Conservation (phyloP, 2,797 vertebrate species). For the Lagorchestes hirsutus region DNA sequence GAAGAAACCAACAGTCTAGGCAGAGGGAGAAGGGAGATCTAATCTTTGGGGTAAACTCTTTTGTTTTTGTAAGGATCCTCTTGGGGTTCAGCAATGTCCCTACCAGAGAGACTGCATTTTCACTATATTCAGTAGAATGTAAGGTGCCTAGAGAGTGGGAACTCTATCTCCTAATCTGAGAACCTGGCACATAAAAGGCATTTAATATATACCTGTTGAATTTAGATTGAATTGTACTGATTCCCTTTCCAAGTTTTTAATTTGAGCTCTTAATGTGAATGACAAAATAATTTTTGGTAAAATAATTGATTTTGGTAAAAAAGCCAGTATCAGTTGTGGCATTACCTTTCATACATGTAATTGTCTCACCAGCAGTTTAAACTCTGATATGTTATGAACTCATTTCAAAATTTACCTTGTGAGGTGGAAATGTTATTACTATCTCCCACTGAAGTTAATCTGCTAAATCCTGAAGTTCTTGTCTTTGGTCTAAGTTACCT, state of each 20-base stretch:
- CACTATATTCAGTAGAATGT: neutral
- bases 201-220: neutral
- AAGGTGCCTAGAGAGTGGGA: neutral
- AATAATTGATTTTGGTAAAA: neutral
- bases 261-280: neutral
- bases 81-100: neutral
- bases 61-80: neutral
- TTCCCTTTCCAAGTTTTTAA: neutral
- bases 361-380: neutral
- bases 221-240: neutral
- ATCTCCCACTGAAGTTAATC: neutral
- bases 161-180: neutral
- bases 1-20: neutral
- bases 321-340: neutral
- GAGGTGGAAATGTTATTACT: neutral
- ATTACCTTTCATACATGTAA: neutral
- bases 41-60: neutral
- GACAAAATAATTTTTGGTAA: neutral
- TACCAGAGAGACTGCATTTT: neutral
- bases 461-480: neutral
- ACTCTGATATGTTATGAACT: neutral
- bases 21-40: neutral
- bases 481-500: neutral
- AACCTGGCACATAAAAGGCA: neutral
- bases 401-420: neutral